A percentile compares a stretch with the other conserved stretches of the same genome.
These are phyloP conservation scores for Typhlichthys eigenmanni DNA, from an alignment of 2,797 vertebrate genomes.

Conservation along the genomic window DNA sequence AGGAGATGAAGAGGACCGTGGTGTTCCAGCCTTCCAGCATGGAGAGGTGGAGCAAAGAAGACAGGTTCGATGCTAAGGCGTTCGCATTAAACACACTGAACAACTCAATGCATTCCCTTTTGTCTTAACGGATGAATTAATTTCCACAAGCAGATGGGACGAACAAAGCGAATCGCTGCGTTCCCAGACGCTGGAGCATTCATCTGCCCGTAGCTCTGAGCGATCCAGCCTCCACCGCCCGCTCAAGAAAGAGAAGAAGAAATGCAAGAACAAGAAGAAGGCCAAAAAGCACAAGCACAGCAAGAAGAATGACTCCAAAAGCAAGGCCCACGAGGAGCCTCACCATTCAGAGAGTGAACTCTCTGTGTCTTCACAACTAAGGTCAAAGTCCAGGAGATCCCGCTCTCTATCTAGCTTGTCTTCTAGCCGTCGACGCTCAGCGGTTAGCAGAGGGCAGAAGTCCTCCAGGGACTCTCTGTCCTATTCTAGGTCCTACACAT, in stretches of 20 bases:
- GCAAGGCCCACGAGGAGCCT: conserved; percentile 50
- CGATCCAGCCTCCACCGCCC: conserved; percentile 77
- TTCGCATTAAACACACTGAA: background rate
- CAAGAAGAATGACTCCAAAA: conserved; percentile 82
- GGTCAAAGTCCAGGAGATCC: conserved; percentile 75
- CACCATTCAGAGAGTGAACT: conserved; percentile 72
- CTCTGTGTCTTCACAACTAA: conserved; percentile 75
- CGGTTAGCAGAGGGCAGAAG: conserved; percentile 75
- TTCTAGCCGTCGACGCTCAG: conserved; percentile 74
- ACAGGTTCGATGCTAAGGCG: conserved; percentile 82
- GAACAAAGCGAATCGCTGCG: conserved; percentile 85
- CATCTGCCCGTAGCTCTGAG: conserved; percentile 79
- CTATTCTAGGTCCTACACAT: conserved; percentile 80
- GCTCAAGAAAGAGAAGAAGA: conserved; percentile 88
- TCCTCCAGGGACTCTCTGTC: conserved; percentile 80
- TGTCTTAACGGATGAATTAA: conserved; percentile 73
- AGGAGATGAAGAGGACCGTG: conserved; percentile 93
- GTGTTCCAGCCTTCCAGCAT: conserved; percentile 84
- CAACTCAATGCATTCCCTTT: conserved; percentile 37
- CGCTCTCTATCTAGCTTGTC: conserved; percentile 80
- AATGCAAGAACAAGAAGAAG: conserved; percentile 91
- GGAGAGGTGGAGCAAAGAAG: conserved; percentile 96
- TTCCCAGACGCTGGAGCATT: conserved; percentile 84
- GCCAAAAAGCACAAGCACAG: conserved; percentile 88
- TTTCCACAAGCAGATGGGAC: conserved; percentile 87